Evolutionary conservation across 2,113 vertebrate genomes (phyloP).

Genomic region (Epinephelus fuscoguttatus): DNA sequence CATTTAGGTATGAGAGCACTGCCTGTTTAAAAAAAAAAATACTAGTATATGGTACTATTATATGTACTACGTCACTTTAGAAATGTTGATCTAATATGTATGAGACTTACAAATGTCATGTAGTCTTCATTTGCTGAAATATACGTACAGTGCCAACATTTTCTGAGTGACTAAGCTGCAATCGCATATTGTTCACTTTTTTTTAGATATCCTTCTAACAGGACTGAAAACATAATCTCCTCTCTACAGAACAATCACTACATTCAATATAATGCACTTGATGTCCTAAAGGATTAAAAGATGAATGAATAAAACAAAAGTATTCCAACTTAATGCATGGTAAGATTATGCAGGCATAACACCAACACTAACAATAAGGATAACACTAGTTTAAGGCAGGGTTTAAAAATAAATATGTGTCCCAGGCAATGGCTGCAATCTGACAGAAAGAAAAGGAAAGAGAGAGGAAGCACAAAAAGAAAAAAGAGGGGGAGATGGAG

Average conservation of each 20-base stretch:
- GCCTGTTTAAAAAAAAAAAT: no score
- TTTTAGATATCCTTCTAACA: neutral
- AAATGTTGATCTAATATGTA: no score
- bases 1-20: no score
- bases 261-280: constrained; percentile 1
- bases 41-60: no score
- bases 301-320: constrained; percentile 18
- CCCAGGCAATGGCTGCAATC: constrained; percentile 8
- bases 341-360: constrained; percentile 5
- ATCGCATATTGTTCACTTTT: neutral
- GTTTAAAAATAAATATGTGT: constrained; percentile 35
- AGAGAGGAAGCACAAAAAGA: constrained; percentile 4
- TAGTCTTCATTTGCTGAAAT: no score
- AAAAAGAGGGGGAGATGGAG: neutral
- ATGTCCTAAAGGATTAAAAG: constrained; percentile 25
- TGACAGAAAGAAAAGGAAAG: constrained; percentile 28
- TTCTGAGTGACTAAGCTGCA: no score
- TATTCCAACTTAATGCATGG: constrained; percentile 19
- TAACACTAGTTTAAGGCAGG: constrained; percentile 36
- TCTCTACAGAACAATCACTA: neutral
- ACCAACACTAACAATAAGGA: constrained; percentile 16
- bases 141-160: no score
- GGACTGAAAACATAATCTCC: constrained; percentile 15
- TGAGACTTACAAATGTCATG: no score
- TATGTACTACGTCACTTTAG: no score